Evolutionary conservation across 2,888 invertebrate genomes (phyloP), one percentile per base, ranked within the genome.

Genomic region (Ametastegia equiseti): DNA sequence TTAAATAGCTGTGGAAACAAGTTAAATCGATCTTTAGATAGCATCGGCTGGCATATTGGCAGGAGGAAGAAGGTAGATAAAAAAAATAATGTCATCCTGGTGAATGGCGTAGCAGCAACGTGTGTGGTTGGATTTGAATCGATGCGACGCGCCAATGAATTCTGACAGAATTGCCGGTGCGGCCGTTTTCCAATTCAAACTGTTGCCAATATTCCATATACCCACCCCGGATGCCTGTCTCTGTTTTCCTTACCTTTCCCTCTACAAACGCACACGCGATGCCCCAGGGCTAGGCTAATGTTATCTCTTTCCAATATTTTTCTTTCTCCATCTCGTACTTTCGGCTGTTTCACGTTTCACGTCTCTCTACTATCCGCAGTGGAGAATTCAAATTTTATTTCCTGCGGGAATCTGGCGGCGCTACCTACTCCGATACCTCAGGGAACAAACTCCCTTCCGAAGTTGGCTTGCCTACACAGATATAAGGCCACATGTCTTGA

Each of bases 301-400:
- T 75, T 75, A 75, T 75, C 75, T 75, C 75, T 54, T 75, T 75
- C 54, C 75, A 75, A 75, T 75, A 75, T 54, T 75, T 75, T 54
- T 75, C 75, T 75, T 75, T 54, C 75, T 30, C 54, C 15, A 30
- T 54, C 54, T 54, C 75, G 71, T 75, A 47, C 75, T 75, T 33
- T 36, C 13, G 36, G n/a, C 54, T 75, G 13, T 54, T 54, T 50
- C 36, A 54, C 71, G 15, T 75, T 45, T 54, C 42, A 54, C 75
- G 13, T 75, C 19, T 45, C n/a, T 54, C 19, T 15, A 15, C 23
- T 19, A 7, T 36, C n/a, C 33, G 54, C 19, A 15, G 50, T 30
- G 36, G 19, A 54, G 75, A 75, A 75, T 75, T 75, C 54, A 75
- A 75, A 75, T 75, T 50, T 54, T 54, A 75, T 54, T 9, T 75